Percentiles rank a stretch among this genome's conserved stretches.
These are phyloP conservation scores for Pomatostomus ruficeps DNA, from an alignment of 2,113 vertebrate genomes.

Conservation along the genomic window DNA sequence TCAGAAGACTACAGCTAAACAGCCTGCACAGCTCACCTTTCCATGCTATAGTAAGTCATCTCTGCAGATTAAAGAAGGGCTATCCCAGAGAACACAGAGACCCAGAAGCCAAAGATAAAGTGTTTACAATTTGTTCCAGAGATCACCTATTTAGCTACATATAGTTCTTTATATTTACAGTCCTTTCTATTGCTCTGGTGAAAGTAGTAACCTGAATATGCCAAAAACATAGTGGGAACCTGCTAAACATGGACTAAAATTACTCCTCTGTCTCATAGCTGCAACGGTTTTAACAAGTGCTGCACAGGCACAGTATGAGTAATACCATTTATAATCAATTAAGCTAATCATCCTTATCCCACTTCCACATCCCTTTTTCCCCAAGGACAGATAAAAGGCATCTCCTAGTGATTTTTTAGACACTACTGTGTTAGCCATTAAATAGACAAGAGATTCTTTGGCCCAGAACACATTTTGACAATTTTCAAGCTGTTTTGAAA, in stretches of 20 bases:
- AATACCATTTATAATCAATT: background rate
- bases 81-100: background rate
- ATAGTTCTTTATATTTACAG: background rate
- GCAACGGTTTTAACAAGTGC: background rate
- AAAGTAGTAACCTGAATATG: background rate
- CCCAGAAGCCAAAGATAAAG: slow-evolving; percentile 5
- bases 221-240: background rate
- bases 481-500: background rate
- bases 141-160: background rate
- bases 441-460: background rate
- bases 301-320: background rate
- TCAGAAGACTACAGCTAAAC: background rate
- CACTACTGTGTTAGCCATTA: background rate
- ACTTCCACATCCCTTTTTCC: background rate
- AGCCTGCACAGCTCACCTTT: background rate
- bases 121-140: background rate
- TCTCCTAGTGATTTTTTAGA: background rate
- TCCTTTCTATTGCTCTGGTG: background rate
- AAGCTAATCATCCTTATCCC: background rate
- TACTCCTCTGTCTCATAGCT: background rate
- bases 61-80: background rate
- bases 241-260: background rate
- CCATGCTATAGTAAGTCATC: background rate
- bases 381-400: background rate
- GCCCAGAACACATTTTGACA: background rate